Evolutionary conservation across 2,113 vertebrate genomes (phyloP).

Genomic region (Orientallactaga bullata): DNA sequence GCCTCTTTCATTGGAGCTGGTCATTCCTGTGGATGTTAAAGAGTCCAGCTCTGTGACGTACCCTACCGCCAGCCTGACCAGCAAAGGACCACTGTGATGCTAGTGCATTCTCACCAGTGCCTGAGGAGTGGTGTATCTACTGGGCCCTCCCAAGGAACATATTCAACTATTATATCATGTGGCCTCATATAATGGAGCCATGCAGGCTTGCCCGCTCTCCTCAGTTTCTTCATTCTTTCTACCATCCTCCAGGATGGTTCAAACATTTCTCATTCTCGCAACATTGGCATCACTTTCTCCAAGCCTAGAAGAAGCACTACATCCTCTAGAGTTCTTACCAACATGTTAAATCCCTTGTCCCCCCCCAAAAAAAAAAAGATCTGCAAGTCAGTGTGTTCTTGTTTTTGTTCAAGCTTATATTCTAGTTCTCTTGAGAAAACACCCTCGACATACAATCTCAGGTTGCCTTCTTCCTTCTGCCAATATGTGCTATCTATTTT

Average conservation of each 20-base stretch:
- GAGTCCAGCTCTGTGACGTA: neutral
- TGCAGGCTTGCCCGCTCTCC: slow-evolving; percentile 2
- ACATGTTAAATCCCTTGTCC: neutral
- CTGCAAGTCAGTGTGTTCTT: slow-evolving; percentile 7
- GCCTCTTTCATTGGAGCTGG: neutral
- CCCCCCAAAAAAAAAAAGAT: too few relatives aligned
- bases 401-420: neutral
- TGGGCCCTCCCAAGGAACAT: neutral
- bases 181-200: neutral
- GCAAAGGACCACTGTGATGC: neutral
- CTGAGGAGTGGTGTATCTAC: neutral
- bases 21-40: neutral
- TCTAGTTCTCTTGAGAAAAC: neutral
- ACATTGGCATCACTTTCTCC: slow-evolving; percentile 7
- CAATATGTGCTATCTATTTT: neutral
- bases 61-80: neutral
- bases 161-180: neutral
- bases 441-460: neutral
- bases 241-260: neutral
- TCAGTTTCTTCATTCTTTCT: slow-evolving; percentile 16
- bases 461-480: neutral
- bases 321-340: neutral
- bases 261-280: slow-evolving; percentile 22
- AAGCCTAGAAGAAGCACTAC: neutral
- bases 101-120: neutral